These are phyloP conservation scores for Otus sunia DNA, from an alignment of 2,113 vertebrate genomes.

Conservation along the genomic window DNA sequence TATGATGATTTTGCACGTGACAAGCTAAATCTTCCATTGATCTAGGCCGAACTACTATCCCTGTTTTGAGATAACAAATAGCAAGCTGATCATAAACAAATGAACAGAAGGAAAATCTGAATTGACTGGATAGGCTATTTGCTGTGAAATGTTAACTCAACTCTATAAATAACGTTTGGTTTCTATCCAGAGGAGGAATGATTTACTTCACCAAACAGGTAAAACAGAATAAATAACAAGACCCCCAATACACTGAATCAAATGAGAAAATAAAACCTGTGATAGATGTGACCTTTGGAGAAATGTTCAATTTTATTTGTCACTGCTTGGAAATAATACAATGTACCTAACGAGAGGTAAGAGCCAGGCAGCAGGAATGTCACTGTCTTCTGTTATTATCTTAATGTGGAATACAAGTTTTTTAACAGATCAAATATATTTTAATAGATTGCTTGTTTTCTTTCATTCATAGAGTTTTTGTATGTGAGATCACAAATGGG, in stretches of 20 bases:
- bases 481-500: background rate
- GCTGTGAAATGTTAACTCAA: conserved; percentile 11
- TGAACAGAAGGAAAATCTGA: background rate
- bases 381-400: background rate
- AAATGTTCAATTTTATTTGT: conserved; percentile 62
- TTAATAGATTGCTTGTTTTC: conserved; percentile 1
- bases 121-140: conserved; percentile 22
- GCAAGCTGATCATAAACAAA: conserved; percentile 46
- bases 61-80: conserved; percentile 34
- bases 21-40: background rate
- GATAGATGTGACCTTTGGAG: conserved; percentile 72
- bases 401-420: background rate
- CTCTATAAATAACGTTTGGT: conserved; percentile 15
- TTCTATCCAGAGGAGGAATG: conserved; percentile 4
- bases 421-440: conserved; percentile 18
- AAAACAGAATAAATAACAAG: conserved; percentile 45
- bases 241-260: conserved; percentile 30
- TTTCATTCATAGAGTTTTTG: background rate
- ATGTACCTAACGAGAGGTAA: background rate
- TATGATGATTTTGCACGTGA: background rate
- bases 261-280: conserved; percentile 65
- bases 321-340: conserved; percentile 41
- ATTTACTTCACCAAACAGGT: background rate
- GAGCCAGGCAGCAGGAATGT: conserved; percentile 8
- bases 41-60: background rate